Base-by-base conservation (phyloP, 1,140 invertebrate species). In the Drosophila malerkotliana region DNA sequence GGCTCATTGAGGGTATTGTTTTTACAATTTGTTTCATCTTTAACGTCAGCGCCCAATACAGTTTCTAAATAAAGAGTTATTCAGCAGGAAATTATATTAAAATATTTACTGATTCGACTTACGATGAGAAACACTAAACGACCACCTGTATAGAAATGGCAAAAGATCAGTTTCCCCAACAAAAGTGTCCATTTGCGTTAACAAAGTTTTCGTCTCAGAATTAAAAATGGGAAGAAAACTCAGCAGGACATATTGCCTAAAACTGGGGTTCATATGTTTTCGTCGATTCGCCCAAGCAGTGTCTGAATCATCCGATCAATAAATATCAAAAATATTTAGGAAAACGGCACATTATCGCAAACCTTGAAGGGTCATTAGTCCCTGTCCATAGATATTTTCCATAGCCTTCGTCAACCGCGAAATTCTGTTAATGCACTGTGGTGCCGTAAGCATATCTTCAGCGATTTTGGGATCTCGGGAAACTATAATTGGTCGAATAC, bases 201-300 rank as follows among this genome's bases (percentile, higher is more conserved):
- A 21, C 21, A 21, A 21, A 21, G 21, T 21, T 21, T 21, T 21
- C 21, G 21, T 21, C 21, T 21, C 21, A 3, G 21, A 21, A 3
- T 21, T 87, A 34, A 89, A 80, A 7, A 69, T 66, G 6, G 68
- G 61, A 10, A 87, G 24, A 37, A 83, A 74, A 34, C 59, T 74
- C 0, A 83, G 21, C n/a, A 87, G n/a, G 4, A 71, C 48, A 58
- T 75, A 75, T 10, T 76, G 61, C 4, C 44, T 58, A 34, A 89
- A 87, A 8, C 62, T 57, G 0, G 71, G 48, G 53, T 72, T 89
- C n/a, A 89, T 21, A 0, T 56, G 37, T 21, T 63, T 82, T 9
- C 85, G 76, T 48, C 77, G 77, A 6, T 28, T 32, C 18, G 39
- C 66, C 82, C 85, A 89, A 8, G 68, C 14, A 0, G 71, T 44